Evolutionary conservation across 2,113 vertebrate species (phyloP).

Genomic region (Xerus inauris): DNA sequence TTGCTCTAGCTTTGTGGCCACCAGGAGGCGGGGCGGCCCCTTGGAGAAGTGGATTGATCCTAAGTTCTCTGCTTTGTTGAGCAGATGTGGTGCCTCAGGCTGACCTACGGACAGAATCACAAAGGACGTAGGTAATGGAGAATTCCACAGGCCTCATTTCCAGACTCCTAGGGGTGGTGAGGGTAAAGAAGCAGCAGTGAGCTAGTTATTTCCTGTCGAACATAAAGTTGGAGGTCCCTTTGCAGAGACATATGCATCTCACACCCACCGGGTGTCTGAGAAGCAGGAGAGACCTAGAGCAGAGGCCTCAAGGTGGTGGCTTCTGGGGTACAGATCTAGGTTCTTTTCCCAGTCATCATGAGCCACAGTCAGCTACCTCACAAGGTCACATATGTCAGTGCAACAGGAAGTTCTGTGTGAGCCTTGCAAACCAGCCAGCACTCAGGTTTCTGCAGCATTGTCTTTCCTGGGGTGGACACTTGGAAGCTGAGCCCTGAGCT

Average conservation of each 20-base stretch:
- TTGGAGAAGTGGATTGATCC: not conserved
- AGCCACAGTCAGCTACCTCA: not conserved
- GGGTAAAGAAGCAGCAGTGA: not conserved
- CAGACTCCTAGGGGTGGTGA: not conserved
- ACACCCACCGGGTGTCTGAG: not conserved
- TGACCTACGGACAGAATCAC: not conserved
- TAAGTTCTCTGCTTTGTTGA: not conserved
- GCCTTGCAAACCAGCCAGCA: not conserved
- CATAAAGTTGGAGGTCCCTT: not conserved
- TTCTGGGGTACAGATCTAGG: not conserved
- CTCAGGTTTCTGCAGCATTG: not conserved
- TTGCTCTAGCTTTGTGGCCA: not conserved
- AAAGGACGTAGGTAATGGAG: not conserved
- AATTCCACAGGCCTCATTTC: not conserved
- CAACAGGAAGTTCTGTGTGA: not conserved
- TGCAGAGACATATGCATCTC: not conserved
- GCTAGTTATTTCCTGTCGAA: not conserved
- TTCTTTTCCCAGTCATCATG: not conserved
- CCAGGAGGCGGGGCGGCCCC: not conserved
- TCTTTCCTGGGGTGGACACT: not conserved
- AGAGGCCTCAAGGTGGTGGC: not conserved
- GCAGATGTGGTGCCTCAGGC: not conserved
- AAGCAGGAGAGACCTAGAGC: not conserved
- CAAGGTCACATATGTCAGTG: accelerated
- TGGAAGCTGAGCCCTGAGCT: not conserved